Evolutionary conservation across 2,113 vertebrate genomes (phyloP).

Genomic region (Calidris pygmaea): DNA sequence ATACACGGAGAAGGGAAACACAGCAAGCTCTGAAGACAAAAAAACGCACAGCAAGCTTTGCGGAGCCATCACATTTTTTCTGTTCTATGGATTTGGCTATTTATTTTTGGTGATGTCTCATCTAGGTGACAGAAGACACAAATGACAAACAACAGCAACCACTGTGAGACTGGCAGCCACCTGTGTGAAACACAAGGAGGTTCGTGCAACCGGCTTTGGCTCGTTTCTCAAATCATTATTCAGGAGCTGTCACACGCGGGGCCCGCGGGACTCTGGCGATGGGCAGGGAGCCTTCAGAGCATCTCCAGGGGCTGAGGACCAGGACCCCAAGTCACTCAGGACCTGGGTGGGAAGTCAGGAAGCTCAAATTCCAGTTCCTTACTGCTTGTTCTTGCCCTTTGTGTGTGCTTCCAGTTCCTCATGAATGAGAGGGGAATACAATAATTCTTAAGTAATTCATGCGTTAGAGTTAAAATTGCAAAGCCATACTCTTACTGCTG

Average conservation of each 20-base stretch:
- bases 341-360: not conserved
- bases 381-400: not conserved
- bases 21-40: not conserved
- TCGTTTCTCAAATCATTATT: not conserved
- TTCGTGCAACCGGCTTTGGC: not conserved
- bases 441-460: not conserved
- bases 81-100: not conserved
- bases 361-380: not conserved
- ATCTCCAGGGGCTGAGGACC: not conserved
- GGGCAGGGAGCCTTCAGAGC: not conserved
- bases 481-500: not conserved
- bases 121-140: not conserved
- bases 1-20: not conserved
- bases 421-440: not conserved
- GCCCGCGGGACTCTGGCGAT: fast-evolving
- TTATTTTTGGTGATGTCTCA: not conserved
- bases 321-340: not conserved
- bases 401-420: not conserved
- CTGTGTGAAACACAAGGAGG: not conserved
- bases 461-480: not conserved
- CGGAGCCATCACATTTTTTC: not conserved
- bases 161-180: not conserved
- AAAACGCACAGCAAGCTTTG: not conserved
- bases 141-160: not conserved
- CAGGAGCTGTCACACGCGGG: not conserved